A percentile compares a stretch with the other conserved stretches of the same genome.
These are phyloP conservation scores for Dryoscopus gambensis DNA, from an alignment of 2,113 vertebrate species.

Conservation along the genomic window DNA sequence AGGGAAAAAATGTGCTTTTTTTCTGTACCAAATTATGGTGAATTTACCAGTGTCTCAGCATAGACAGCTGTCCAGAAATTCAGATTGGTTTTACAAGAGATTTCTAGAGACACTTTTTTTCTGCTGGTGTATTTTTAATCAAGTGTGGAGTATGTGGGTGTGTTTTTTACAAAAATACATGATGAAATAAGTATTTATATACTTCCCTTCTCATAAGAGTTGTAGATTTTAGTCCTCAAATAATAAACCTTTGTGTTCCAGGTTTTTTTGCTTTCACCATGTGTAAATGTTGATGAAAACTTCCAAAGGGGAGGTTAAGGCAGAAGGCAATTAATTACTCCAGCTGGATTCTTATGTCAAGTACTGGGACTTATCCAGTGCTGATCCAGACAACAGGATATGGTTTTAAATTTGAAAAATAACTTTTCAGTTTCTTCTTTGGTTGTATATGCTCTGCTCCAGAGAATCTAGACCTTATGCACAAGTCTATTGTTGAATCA, in stretches of 20 bases:
- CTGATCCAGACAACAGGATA: neutral
- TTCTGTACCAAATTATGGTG: neutral
- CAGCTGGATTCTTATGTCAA: neutral
- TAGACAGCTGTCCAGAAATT: neutral
- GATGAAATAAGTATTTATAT: neutral
- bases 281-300: neutral
- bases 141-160: neutral
- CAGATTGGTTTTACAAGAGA: neutral
- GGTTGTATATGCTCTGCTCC: neutral
- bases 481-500: conserved; percentile 45
- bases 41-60: neutral
- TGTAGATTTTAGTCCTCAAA: neutral
- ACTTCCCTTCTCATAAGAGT: neutral
- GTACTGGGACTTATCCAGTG: neutral
- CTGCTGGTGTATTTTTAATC: neutral
- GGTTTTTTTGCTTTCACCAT: neutral
- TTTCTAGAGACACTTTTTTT: neutral
- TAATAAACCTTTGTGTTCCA: neutral
- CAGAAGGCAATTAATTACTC: neutral
- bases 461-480: neutral
- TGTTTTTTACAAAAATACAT: neutral
- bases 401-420: neutral
- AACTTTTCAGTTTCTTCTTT: neutral
- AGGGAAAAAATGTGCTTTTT: neutral
- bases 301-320: neutral